A percentile compares a stretch with the other conserved stretches of the same genome.
Evolutionary conservation across 2,797 vertebrate species (phyloP).

Genomic region (Sebastes hopkinsi): DNA sequence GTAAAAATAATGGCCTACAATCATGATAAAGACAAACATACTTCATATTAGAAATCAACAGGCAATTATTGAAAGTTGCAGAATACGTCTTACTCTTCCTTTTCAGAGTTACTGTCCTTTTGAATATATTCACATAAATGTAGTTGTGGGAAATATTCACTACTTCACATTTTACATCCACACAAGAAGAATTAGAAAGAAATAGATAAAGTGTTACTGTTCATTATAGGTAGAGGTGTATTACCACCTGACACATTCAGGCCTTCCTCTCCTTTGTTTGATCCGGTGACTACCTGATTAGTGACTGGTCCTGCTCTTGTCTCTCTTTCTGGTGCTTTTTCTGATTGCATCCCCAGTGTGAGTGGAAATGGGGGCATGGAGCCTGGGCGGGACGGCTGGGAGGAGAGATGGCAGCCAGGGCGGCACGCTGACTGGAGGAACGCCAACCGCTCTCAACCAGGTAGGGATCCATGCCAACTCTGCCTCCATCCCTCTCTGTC

Average conservation of each 20-base stretch:
- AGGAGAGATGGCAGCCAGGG: slow-evolving; percentile 51
- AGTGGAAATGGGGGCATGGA: slow-evolving; percentile 52
- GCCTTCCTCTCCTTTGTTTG: slow-evolving; percentile 8
- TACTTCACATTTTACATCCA: not conserved
- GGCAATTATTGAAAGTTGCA: no score
- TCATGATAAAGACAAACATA: no score
- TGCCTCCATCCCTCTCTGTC: slow-evolving; percentile 21
- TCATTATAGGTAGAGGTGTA: not conserved
- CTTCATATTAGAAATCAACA: no score
- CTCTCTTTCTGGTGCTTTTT: slow-evolving; percentile 24
- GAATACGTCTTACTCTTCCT: no score
- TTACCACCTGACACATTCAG: not conserved
- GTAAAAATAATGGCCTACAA: no score
- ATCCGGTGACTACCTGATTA: slow-evolving; percentile 16
- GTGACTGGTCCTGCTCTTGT: slow-evolving; percentile 18
- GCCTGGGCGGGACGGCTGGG: slow-evolving; percentile 35
- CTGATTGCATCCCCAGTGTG: slow-evolving; percentile 34
- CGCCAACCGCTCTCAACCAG: slow-evolving; percentile 50
- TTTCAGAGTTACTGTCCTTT: no score
- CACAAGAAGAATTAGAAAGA: not conserved
- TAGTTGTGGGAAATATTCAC: not conserved
- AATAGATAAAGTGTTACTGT: not conserved
- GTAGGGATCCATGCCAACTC: slow-evolving; percentile 52
- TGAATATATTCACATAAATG: not conserved
- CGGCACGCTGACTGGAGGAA: slow-evolving; percentile 48